Evolutionary conservation across 2,888 invertebrate species (phyloP), one percentile per base, ranked within the genome.

Genomic region (Melanostoma scalare): DNA sequence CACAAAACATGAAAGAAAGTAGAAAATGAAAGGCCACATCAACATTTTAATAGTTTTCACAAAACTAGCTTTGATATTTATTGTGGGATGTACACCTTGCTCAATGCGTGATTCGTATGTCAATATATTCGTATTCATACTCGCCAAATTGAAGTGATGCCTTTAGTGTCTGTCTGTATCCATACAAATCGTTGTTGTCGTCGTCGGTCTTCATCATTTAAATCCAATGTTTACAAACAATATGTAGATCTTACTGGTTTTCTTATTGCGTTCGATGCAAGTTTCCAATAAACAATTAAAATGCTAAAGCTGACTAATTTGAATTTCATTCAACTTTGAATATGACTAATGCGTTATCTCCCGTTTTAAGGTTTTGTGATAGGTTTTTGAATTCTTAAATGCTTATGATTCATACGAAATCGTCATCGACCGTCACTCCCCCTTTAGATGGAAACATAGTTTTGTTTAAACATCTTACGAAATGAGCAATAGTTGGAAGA

Each of bases 1-100:
- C 33, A 46, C 38, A 71, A 52, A 72, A 61, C 60, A 61, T 3
- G 52, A 72, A 53, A 60, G 60, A 75, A 69, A 76, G 69, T 68
- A 38, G 53, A 44, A 60, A 67, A 75, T 75, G 6, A 38, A 38
- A 46, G 44, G 53, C 53, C 53, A 30, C 35, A 46, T 9, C 60
- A 2, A 53, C 53, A 68, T 40, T 53, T 42, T 10, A 40, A 50
- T 58, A 60, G 8, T 46, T 61, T 20, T 42, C 50, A 44, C 58
- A 58, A n/a, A 55, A 68, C 53, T 35, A 60, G 42, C 60, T 36
- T 33, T 30, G 38, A 44, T 53, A 44, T 31, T 46, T 8, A 44
- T 40, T 4, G 68, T 55, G 55, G 44, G 68, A 55, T 46, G 36
- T 46, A 33, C 35, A 33, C 30, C 20, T 20, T 20, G 20, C 20